These are phyloP conservation scores for Protobothrops flavoviridis DNA, from an alignment of 2,113 vertebrate species.

Conservation along the genomic window DNA sequence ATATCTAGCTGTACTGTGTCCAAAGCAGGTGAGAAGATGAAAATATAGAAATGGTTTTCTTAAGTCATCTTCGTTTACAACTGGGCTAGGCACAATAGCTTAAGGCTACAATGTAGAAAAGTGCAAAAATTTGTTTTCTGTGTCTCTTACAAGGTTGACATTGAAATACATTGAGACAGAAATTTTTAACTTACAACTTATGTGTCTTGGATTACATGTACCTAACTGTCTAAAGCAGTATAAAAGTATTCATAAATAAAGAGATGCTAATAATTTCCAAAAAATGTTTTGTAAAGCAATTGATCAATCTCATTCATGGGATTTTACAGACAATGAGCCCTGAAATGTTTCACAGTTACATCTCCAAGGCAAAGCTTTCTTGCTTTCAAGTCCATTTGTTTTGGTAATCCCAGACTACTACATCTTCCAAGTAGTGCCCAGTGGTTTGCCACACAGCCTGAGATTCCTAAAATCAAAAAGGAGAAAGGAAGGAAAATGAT, in stretches of 20 bases:
- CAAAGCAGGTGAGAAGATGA: not conserved
- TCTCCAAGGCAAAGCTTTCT: not conserved
- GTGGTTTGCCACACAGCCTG: not conserved
- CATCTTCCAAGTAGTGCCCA: not conserved
- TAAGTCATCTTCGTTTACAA: not conserved
- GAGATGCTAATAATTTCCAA: not conserved
- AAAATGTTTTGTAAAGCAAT: not conserved
- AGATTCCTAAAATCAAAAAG: not conserved
- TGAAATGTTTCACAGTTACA: not conserved
- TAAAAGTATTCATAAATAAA: not conserved
- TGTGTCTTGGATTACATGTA: not conserved
- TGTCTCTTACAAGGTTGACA: not conserved
- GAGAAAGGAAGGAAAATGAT: not conserved
- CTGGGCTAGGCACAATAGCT: not conserved
- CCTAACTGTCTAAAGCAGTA: not conserved
- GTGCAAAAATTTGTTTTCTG: not conserved
- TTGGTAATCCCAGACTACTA: not conserved
- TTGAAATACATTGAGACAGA: not conserved
- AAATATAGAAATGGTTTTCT: not conserved
- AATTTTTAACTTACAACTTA: not conserved
- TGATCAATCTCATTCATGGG: not conserved
- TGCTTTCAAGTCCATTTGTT: not conserved
- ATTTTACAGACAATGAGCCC: not conserved
- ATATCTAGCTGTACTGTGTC: not conserved
- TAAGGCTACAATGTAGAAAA: not conserved